Evolutionary conservation across 2,113 vertebrate species (phyloP), one percentile per base, ranked within the genome.

Genomic region (Talpa occidentalis): DNA sequence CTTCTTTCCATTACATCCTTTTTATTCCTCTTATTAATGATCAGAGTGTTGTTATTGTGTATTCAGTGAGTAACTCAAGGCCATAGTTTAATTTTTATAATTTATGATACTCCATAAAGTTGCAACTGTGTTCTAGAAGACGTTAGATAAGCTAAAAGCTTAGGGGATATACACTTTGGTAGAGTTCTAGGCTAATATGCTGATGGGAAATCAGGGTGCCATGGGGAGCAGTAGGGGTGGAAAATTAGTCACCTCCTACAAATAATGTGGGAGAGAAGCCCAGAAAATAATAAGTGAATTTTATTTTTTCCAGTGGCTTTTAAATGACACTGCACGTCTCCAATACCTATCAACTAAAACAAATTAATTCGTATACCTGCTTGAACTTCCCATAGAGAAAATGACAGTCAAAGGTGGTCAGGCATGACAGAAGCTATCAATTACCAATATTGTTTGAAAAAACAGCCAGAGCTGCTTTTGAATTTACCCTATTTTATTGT

Each of bases 51-150:
- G 11, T 92, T 60, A 32, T 89, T 81, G 70, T 42, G 14, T 30
- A 85, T 49, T 77, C 49, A 91, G 21, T 83, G 37, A 85, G 44
- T 26, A 84, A 70, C 67, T 77, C 21, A 83, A 92, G 72, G 72
- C 78, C 67, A 77, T n/a, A 49, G 9, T 62, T 96, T 95, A 86
- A 81, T 95, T 96, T 93, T 91, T 90, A 93, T 94, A 79, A 93
- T 87, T 95, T 90, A 91, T 66, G 66, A 37, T 54, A 89, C 19
- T 90, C 91, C 52, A 76, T 91, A 89, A 88, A 91, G 67, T 76
- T 89, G 2, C 11, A 83, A 40, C 54, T 90, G 1, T 87, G 3
- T 91, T 83, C 40, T 59, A 62, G 44, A 80, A 59, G 60, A 83
- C 76, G 56, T 84, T 70, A 88, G 49, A 92, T 82, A 82, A 81